Evolutionary conservation across 2,888 invertebrate genomes (phyloP).

Genomic region (Dendrolimus houi): DNA sequence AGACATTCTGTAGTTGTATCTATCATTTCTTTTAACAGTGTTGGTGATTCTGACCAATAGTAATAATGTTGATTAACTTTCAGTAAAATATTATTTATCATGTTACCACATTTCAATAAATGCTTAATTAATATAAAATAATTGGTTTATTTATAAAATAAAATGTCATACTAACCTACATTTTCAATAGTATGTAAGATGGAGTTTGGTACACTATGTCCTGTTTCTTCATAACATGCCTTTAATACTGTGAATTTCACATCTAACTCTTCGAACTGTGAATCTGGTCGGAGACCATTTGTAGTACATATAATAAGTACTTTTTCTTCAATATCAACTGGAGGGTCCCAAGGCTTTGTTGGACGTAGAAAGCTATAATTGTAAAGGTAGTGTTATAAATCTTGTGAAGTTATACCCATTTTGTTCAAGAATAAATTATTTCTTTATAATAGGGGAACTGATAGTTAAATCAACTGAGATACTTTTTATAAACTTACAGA

Average conservation of each 20-base stretch:
- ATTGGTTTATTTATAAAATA: too few species aligned
- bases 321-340: constrained; percentile 77
- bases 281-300: constrained; percentile 63
- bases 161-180: constrained; percentile 70
- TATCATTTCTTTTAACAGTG: too few species aligned
- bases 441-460: neutral
- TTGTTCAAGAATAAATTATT: neutral
- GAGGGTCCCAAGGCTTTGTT: constrained; percentile 84
- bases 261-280: constrained; percentile 62
- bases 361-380: constrained; percentile 83
- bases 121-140: too few species aligned
- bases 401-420: neutral
- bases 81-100: too few species aligned
- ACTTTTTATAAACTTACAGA: too few species aligned
- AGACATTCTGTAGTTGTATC: too few species aligned
- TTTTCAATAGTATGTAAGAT: constrained; percentile 84
- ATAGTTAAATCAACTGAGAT: too few species aligned
- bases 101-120: too few species aligned
- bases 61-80: too few species aligned
- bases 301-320: constrained; percentile 78
- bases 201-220: constrained; percentile 89
- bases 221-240: constrained; percentile 82
- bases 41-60: too few species aligned
- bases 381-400: too few species aligned
- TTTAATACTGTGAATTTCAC: constrained; percentile 82